Base-by-base conservation (phyloP, 2,888 invertebrate species). In the Lepeophtheirus nordmannii region DNA sequence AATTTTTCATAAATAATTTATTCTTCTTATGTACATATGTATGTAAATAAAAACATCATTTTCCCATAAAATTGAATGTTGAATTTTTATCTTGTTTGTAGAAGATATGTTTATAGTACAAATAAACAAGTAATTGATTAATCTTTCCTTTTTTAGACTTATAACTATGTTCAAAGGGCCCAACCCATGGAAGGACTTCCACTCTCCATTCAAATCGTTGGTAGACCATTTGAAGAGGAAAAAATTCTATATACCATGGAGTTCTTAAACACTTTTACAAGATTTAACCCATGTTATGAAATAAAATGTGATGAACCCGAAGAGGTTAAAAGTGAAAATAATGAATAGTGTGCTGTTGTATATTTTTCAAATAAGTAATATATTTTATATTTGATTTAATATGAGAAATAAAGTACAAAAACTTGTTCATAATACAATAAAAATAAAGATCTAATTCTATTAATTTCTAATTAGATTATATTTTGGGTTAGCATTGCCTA, bases 141-240 rank as follows among this genome's bases (percentile, higher is more conserved):
- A n/a, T 5, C 17, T 5, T 46, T 46, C 17, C 53, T 46, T 46
- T 46, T 46, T 46, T 8, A 46, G 53, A 46, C 53, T 1, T 46
- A 46, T 8, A 46, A 46, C 53, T 46, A 46, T 17, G 8, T 46
- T 8, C 53, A 17, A n/a, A 8, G 8, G 17, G 53, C 53, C 2
- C 14, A 46, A 3, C 17, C 53, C 37, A 12, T 41, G 61, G 30
- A 46, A 17, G 56, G 64, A 46, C 56, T 64, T 23, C 53, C 64
- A 14, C 57, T 46, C 17, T 30, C 64, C 14, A 38, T 64, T 17
- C 57, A 64, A 64, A 53, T 64, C n/a, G 53, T 56, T 37, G 64
- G 17, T 23, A 57, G 41, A n/a, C 38, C n/a, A 23, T 64, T 60
- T 56, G 64, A 56, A 22, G 53, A 56, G 22, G 64, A 57, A 53